phyloP scores from a whole-genome alignment of 2,888 invertebrate genomes.

The Drosophila pseudotalamancana region DNA sequence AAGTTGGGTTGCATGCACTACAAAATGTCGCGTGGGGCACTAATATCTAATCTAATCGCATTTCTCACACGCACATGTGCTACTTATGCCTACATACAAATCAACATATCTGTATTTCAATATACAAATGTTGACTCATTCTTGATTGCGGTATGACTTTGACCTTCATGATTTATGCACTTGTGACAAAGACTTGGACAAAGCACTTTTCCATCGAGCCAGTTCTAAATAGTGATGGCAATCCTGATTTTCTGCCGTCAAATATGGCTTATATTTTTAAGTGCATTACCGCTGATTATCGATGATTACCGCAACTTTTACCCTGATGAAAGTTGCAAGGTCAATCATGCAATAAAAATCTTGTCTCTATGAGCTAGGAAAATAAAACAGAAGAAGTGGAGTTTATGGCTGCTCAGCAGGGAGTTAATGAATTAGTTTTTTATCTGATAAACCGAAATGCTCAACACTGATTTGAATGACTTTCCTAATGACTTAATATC shows the following conservation, averaged over 20 bases:
- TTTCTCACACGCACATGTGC: slow-evolving; percentile 15
- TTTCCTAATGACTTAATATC: slow-evolving; percentile 20
- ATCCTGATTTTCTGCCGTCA: not conserved
- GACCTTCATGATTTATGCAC: slow-evolving; percentile 44
- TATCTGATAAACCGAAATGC: not conserved
- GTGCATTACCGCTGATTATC: not conserved
- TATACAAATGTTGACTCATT: slow-evolving; percentile 37
- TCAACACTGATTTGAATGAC: not conserved
- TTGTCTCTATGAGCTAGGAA: too few species aligned
- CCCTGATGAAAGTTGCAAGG: not conserved
- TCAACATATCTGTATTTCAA: not conserved
- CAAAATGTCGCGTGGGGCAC: not conserved
- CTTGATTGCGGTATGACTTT: slow-evolving; percentile 9
- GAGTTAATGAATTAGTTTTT: not conserved
- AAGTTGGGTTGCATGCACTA: slow-evolving; percentile 23
- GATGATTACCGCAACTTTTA: not conserved
- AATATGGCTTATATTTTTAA: not conserved
- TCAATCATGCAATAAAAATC: too few species aligned
- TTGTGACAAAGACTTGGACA: not conserved
- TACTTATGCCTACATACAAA: too few species aligned
- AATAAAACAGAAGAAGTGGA: too few species aligned
- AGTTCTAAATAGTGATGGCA: not conserved
- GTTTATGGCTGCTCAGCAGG: not conserved
- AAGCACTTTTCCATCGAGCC: not conserved
- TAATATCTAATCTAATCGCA: slow-evolving; percentile 22